phyloP scores from a whole-genome alignment of 2,797 vertebrate species.

The Tokudaia muenninki region DNA sequence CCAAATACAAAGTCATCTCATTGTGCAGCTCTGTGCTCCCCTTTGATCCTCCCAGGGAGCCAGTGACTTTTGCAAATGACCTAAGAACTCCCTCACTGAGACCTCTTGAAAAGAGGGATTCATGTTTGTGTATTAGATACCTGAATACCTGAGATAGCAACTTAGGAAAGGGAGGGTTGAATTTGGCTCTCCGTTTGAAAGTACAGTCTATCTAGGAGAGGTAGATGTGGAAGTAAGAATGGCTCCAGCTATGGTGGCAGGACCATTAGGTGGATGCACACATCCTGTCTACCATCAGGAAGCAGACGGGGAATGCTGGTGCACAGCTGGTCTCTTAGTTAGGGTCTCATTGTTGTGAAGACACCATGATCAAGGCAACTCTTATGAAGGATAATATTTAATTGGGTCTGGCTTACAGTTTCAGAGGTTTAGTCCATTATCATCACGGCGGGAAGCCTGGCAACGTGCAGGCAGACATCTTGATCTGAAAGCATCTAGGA shows the following conservation, averaged over 20 bases:
- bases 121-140: background rate
- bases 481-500: background rate
- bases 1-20: background rate
- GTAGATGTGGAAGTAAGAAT: too few species aligned
- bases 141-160: background rate
- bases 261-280: background rate
- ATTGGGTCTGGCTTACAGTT: background rate
- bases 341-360: background rate
- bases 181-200: background rate
- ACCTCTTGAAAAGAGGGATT: background rate
- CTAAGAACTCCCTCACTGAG: background rate
- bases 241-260: background rate
- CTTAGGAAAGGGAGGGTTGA: background rate
- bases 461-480: background rate
- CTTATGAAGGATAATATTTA: background rate
- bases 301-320: background rate
- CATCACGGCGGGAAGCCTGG: background rate
- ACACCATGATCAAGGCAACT: background rate
- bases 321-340: background rate
- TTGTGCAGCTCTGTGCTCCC: accelerated
- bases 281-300: too few species aligned
- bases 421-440: background rate
- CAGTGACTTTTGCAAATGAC: background rate
- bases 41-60: background rate
- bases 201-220: background rate